phyloP scores from a whole-genome alignment of 2,113 vertebrate species.

The Cinclus mexicanus region DNA sequence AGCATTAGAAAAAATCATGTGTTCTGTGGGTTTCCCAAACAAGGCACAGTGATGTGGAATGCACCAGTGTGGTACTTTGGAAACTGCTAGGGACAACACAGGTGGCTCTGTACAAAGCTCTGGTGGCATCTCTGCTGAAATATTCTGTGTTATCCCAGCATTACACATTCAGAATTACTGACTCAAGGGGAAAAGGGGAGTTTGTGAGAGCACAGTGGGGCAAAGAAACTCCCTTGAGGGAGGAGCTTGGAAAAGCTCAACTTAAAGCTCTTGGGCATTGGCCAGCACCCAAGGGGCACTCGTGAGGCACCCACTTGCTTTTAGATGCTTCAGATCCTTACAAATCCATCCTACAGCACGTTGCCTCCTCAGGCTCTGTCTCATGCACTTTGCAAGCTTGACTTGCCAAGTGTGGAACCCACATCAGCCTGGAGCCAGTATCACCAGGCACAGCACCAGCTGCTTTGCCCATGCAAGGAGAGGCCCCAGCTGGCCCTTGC shows the following conservation, averaged over 20 bases:
- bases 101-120: background rate
- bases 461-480: background rate
- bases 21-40: background rate
- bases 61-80: background rate
- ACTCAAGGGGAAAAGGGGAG: accelerated
- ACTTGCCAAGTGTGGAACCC: background rate
- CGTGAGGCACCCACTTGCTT: background rate
- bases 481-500: background rate
- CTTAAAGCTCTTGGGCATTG: background rate
- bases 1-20: background rate
- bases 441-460: accelerated
- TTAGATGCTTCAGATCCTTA: background rate
- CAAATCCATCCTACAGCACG: background rate
- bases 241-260: background rate
- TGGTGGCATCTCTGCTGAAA: background rate
- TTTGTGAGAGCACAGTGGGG: background rate
- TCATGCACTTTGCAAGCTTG: background rate
- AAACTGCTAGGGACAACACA: background rate
- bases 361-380: background rate
- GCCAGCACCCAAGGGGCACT: background rate
- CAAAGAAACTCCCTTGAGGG: background rate
- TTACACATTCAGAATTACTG: background rate
- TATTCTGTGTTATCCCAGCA: background rate
- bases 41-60: background rate
- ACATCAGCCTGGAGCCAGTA: background rate